phyloP scores from a whole-genome alignment of 2,113 vertebrate genomes.

The Orientallactaga bullata region DNA sequence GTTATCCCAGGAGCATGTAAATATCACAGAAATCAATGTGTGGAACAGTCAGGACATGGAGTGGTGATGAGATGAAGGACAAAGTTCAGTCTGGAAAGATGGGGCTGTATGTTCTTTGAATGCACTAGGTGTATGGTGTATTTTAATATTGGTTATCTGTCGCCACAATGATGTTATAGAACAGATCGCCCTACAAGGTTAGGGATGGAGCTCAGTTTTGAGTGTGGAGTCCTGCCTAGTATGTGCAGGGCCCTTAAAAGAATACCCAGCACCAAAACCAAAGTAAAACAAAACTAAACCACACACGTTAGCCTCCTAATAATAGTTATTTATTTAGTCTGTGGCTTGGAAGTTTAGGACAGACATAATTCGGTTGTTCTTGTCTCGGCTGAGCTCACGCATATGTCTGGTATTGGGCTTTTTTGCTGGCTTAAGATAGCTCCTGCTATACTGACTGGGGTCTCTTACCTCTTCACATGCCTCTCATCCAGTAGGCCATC shows the following conservation, averaged over 20 bases:
- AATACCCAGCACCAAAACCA: not conserved
- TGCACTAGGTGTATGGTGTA: not conserved
- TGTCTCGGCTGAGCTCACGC: not conserved
- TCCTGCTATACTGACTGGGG: not conserved
- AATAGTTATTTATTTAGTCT: slow-evolving; percentile 1
- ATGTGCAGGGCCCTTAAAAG: not conserved
- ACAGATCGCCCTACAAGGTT: not conserved
- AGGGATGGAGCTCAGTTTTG: not conserved
- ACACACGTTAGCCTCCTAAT: not conserved
- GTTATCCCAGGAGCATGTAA: not conserved
- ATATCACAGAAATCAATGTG: too few species aligned
- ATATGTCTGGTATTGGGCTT: not conserved
- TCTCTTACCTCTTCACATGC: not conserved
- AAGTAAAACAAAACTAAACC: not conserved
- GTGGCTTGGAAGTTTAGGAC: slow-evolving; percentile 12
- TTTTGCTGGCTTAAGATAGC: not conserved
- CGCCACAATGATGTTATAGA: not conserved
- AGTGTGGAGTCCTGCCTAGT: not conserved
- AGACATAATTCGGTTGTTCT: not conserved
- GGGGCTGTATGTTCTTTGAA: not conserved
- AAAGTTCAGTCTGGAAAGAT: not conserved
- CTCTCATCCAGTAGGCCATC: not conserved
- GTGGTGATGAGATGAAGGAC: not conserved
- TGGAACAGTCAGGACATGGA: not conserved
- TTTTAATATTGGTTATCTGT: not conserved